phyloP scores from a whole-genome alignment of 2,888 invertebrate species.

The Cheilosia pagana region DNA sequence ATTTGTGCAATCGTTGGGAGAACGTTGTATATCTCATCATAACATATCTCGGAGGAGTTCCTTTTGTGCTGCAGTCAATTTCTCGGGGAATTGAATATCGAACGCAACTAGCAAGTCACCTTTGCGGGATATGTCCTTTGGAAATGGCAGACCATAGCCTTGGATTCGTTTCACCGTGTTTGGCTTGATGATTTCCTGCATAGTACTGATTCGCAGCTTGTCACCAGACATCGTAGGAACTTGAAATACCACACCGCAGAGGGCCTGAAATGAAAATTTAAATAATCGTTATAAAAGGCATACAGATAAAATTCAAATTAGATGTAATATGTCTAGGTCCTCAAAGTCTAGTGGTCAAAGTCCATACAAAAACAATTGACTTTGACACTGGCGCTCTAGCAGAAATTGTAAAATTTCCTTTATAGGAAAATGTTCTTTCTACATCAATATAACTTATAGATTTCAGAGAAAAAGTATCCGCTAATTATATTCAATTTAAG shows the following conservation, averaged over 20 bases:
- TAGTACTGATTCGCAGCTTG: conserved; percentile 92
- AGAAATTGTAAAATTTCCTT: too few relatives aligned
- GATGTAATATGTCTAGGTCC: too few relatives aligned
- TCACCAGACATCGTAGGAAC: conserved; percentile 96
- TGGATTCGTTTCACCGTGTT: conserved; percentile 94
- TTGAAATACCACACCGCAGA: conserved; percentile 95
- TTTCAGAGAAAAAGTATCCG: too few relatives aligned
- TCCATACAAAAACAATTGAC: too few relatives aligned
- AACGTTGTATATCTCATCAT: conserved; percentile 83
- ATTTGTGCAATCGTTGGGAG: conserved; percentile 50
- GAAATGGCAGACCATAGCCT: conserved; percentile 95
- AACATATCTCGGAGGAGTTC: conserved; percentile 95
- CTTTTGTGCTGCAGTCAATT: conserved; percentile 91
- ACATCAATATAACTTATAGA: too few relatives aligned
- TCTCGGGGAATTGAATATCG: conserved; percentile 97
- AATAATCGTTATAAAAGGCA: background rate
- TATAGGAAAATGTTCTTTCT: too few relatives aligned
- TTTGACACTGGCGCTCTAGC: too few relatives aligned
- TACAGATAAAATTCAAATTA: too few relatives aligned
- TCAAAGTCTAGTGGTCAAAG: too few relatives aligned
- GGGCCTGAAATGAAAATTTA: conserved; percentile 87
- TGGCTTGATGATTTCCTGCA: conserved; percentile 94
- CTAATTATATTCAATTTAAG: too few relatives aligned
- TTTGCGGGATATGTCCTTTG: conserved; percentile 95
- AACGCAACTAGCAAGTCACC: conserved; percentile 97